Evolutionary conservation across 2,888 invertebrate genomes (phyloP).

Genomic region (Horisme vitalbata): DNA sequence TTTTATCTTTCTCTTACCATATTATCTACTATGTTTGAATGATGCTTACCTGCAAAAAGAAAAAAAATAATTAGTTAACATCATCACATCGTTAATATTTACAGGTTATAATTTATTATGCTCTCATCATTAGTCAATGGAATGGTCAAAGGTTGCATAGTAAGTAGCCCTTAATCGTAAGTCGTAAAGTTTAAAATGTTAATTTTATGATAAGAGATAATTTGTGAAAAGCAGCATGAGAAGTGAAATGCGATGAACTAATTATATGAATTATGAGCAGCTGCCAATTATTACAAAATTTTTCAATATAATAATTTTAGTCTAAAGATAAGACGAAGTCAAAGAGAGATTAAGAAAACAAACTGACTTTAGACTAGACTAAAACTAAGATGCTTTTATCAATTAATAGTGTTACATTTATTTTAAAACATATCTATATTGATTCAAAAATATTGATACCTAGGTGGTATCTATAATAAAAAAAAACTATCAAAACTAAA

Average conservation of each 20-base stretch:
- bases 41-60: slow-evolving; percentile 54
- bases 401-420: too few relatives aligned
- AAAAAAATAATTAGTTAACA: slow-evolving; percentile 34
- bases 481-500: too few relatives aligned
- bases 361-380: too few relatives aligned
- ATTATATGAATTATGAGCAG: not conserved
- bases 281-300: too few relatives aligned
- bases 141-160: slow-evolving; percentile 27
- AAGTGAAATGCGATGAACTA: slow-evolving; percentile 24
- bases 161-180: slow-evolving; percentile 12
- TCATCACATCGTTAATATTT: slow-evolving; percentile 3
- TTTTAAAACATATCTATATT: too few relatives aligned
- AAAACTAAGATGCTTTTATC: too few relatives aligned
- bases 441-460: too few relatives aligned
- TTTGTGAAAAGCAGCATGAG: slow-evolving; percentile 13
- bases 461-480: too few relatives aligned
- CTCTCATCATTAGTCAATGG: not conserved
- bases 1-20: too few relatives aligned
- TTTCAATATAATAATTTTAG: too few relatives aligned
- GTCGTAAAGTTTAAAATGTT: slow-evolving; percentile 22
- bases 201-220: slow-evolving; percentile 20
- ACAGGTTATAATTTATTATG: not conserved
- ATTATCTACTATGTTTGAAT: not conserved
- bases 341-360: too few relatives aligned
- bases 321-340: too few relatives aligned